Evolutionary conservation across 2,888 invertebrate species (phyloP).

Genomic region (Spatulosminthurus flaviceps): DNA sequence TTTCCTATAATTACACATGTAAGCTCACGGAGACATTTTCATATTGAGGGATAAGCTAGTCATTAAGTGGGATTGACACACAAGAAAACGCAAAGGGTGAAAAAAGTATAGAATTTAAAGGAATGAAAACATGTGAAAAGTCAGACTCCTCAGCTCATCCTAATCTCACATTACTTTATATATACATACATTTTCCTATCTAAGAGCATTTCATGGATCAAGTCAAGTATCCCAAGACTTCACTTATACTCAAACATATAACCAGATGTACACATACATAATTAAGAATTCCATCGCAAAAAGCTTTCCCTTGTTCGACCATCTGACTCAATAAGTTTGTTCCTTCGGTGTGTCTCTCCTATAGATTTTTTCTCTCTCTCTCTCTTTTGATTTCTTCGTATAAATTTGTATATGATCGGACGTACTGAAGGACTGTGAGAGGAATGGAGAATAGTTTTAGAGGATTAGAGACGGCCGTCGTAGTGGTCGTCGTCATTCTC

Average conservation of each 20-base stretch:
- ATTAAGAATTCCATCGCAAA: slow-evolving; percentile 52
- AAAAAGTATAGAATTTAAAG: no score
- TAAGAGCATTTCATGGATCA: slow-evolving; percentile 15
- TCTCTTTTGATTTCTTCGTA: neutral
- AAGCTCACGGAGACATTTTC: neutral
- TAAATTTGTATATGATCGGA: neutral
- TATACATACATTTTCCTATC: neutral
- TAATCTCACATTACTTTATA: slow-evolving; percentile 25
- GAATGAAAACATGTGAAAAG: slow-evolving; percentile 11
- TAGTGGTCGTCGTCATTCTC: no score
- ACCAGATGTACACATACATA: slow-evolving; percentile 24
- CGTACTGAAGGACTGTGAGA: no score
- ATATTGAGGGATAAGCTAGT: slow-evolving; percentile 29
- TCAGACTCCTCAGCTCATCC: neutral
- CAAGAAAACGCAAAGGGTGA: neutral
- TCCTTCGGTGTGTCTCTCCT: neutral
- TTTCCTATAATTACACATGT: no score
- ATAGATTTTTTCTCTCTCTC: slow-evolving; percentile 27
- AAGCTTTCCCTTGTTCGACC: slow-evolving; percentile 56
- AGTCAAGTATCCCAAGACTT: slow-evolving; percentile 20
- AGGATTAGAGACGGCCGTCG: slow-evolving; percentile 31
- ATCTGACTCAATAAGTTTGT: slow-evolving; percentile 45
- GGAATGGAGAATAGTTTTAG: slow-evolving; percentile 19
- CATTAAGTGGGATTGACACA: slow-evolving; percentile 32
- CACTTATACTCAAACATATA: no score